Conservation (phyloP, 2,113 vertebrate genomes). For the Festucalex cinctus region DNA sequence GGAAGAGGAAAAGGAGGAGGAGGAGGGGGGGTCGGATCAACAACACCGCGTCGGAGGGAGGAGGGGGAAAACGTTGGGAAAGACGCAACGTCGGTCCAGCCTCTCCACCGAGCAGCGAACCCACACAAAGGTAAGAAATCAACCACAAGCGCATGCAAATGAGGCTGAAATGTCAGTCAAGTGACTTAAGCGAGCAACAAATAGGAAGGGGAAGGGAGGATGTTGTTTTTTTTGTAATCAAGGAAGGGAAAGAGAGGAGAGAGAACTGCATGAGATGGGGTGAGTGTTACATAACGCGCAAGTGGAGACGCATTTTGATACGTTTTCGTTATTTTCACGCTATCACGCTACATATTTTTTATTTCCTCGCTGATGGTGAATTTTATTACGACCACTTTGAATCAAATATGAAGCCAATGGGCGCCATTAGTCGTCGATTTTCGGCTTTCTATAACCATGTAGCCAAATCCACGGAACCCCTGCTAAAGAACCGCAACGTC, state of each 20-base stretch:
- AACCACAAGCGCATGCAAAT: slow-evolving; percentile 14
- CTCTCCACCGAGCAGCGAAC: slow-evolving; percentile 29
- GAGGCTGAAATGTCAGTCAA: slow-evolving; percentile 21
- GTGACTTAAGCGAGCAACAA: slow-evolving; percentile 13
- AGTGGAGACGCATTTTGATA: background rate
- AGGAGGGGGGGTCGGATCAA: slow-evolving; percentile 43
- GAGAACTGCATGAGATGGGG: slow-evolving; percentile 64
- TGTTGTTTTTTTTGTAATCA: slow-evolving; percentile 11
- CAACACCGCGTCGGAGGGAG: slow-evolving; percentile 51
- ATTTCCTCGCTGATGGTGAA: background rate
- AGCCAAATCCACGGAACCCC: slow-evolving; percentile 3
- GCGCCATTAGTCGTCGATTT: slow-evolving; percentile 31
- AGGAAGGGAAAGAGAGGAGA: slow-evolving; percentile 21
- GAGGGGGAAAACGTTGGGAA: slow-evolving; percentile 48
- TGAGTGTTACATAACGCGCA: slow-evolving; percentile 67
- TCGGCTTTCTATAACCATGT: slow-evolving; percentile 5
- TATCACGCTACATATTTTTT: background rate
- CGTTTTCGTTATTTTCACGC: background rate
- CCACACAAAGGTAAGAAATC: slow-evolving; percentile 65
- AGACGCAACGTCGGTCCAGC: slow-evolving; percentile 47
- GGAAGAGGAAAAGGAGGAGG: slow-evolving; percentile 27
- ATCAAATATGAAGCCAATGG: slow-evolving; percentile 13
- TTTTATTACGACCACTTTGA: background rate
- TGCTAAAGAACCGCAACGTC: background rate
- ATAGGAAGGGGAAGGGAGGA: slow-evolving; percentile 24